Base-by-base conservation (phyloP, 1,140 invertebrate species). In the Bombus polaris region DNA sequence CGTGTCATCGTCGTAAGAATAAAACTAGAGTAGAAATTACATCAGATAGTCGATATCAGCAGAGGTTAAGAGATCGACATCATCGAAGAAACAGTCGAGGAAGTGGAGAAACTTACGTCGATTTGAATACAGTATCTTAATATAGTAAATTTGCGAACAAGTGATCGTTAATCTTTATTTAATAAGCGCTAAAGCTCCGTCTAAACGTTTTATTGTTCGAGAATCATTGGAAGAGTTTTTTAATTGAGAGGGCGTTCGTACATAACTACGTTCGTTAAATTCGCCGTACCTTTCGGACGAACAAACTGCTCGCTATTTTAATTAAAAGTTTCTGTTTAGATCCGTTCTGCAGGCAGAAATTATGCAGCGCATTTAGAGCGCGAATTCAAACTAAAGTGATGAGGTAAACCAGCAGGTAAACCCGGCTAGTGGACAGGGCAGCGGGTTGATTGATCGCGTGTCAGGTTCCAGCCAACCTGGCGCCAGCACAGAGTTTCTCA, bases 401-500 rank as follows among this genome's bases (percentile, higher is more conserved):
- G 90, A 87, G 89, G 87, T 86, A 79, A 78, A 86, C 85, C 89
- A 90, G 91, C 91, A 91, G 89, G 90, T 90, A 92, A 90, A 89
- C 81, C 89, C 79, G 87, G 89, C 87, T 72, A 91, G 91, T 86
- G 87, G 68, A 91, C 81, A 87, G 90, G 89, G 90, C 86, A 89
- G 87, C 91, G 93, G 90, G 94, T 94, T 94, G 94, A 95, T 95
- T 95, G 94, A 95, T 95, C 94, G 94, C 92, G 89, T 91, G 93
- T 93, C 92, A 93, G 94, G 91, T 93, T 93, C 93, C 93, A 93
- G 94, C 91, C 94, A 92, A 95, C 93, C 93, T 95, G 94, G 93
- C 94, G 94, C 94, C 94, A 90, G 78, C 88, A 77, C 92, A 94
- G 93, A 78, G 93, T 86, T 88, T 93, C 93, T 89, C 94, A 94